phyloP scores from a whole-genome alignment of 2,113 vertebrate species.

The Istiophorus platypterus region DNA sequence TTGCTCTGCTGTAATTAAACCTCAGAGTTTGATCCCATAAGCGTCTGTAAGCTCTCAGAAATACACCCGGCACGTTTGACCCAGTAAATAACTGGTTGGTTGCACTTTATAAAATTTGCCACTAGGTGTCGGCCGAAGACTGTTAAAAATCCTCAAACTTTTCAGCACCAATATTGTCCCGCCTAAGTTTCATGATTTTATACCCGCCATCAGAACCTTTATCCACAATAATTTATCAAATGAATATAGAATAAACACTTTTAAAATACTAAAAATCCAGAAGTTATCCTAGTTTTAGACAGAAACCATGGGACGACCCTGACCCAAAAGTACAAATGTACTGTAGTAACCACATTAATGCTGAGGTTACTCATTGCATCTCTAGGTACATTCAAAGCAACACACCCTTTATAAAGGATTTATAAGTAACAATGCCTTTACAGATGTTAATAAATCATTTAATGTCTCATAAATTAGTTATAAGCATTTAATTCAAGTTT shows the following conservation, averaged over 20 bases:
- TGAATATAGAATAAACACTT: not conserved
- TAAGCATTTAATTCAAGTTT: not conserved
- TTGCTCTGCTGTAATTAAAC: not conserved
- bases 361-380: not conserved
- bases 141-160: not conserved
- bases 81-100: not conserved
- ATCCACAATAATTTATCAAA: not conserved
- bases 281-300: not conserved
- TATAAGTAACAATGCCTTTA: not conserved
- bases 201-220: not conserved
- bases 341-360: not conserved
- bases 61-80: not conserved
- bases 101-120: conserved; percentile 33
- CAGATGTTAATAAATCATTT: not conserved
- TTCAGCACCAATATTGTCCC: not conserved
- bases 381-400: too few relatives aligned
- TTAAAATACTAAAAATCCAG: not conserved
- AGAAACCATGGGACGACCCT: not conserved
- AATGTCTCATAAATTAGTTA: not conserved
- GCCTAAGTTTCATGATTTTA: not conserved
- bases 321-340: not conserved
- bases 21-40: not conserved
- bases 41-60: not conserved
- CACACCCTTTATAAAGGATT: not conserved
- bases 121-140: conserved; percentile 66